A percentile compares a stretch with the other conserved stretches of the same genome.
These are phyloP conservation scores for Cybosia mesomella DNA, from an alignment of 2,888 invertebrate species.

Conservation along the genomic window DNA sequence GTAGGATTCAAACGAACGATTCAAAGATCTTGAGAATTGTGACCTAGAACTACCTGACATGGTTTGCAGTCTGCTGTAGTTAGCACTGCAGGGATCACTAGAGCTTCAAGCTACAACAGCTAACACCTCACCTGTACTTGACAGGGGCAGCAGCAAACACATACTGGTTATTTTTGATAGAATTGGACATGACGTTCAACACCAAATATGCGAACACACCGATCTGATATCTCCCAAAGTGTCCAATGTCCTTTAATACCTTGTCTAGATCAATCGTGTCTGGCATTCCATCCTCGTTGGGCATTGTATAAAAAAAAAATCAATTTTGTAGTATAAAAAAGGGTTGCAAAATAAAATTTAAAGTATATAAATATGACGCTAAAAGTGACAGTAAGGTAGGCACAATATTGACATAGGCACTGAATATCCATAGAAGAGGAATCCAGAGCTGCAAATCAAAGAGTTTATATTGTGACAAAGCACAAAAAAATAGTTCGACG, in stretches of 20 bases:
- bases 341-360: no score
- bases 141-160: conserved; percentile 13
- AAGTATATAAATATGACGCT: background rate
- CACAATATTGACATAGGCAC: background rate
- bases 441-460: no score
- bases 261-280: conserved; percentile 3
- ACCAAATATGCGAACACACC: conserved; percentile 4
- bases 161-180: conserved; percentile 12
- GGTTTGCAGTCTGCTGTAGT: no score
- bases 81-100: no score
- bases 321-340: background rate
- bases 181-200: background rate
- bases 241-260: background rate
- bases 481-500: no score
- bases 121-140: conserved; percentile 2
- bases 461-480: background rate
- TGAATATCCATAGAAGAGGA: background rate
- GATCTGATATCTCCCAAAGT: conserved; percentile 3
- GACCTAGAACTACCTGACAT: no score
- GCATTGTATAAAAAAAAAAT: background rate
- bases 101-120: background rate
- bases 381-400: background rate
- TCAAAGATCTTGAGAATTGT: no score
- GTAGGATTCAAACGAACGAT: no score
- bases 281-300: background rate